These are phyloP conservation scores for Trachelipus rathkii DNA, from an alignment of 1,140 invertebrate genomes.

Conservation along the genomic window DNA sequence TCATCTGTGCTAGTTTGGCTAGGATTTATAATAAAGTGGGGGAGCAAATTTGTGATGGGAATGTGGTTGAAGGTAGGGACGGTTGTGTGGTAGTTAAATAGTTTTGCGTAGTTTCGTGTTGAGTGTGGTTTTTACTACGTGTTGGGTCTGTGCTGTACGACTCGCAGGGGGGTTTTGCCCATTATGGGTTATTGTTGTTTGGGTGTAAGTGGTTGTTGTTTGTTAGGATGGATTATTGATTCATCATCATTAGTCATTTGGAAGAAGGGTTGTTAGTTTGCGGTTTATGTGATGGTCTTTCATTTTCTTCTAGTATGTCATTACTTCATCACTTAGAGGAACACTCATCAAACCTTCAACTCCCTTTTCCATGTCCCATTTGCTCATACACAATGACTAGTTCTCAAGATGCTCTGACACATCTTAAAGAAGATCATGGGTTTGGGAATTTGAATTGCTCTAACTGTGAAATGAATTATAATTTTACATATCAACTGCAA, in stretches of 20 bases:
- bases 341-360: slow-evolving; percentile 34
- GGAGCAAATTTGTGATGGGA: no score
- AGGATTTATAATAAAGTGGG: no score
- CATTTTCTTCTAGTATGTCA: slow-evolving; percentile 39
- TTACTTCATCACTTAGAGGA: slow-evolving; percentile 42
- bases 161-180: no score
- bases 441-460: slow-evolving; percentile 38
- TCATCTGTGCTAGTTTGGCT: no score
- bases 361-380: slow-evolving; percentile 39
- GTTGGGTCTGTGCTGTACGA: no score
- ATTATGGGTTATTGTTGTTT: no score
- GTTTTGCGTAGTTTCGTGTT: no score
- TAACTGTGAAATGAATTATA: slow-evolving; percentile 45
- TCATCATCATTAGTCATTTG: slow-evolving; percentile 37
- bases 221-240: no score
- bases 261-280: slow-evolving; percentile 43
- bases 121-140: no score
- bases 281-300: slow-evolving; percentile 40
- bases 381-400: slow-evolving; percentile 33
- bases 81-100: no score
- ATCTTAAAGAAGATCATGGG: slow-evolving; percentile 45
- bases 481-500: slow-evolving; percentile 42
- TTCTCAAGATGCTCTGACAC: slow-evolving; percentile 30
- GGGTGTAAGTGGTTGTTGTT: no score
- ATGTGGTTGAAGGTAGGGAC: no score